These are phyloP conservation scores for Phalangium opilio DNA, from an alignment of 2,888 invertebrate species.

Conservation along the genomic window DNA sequence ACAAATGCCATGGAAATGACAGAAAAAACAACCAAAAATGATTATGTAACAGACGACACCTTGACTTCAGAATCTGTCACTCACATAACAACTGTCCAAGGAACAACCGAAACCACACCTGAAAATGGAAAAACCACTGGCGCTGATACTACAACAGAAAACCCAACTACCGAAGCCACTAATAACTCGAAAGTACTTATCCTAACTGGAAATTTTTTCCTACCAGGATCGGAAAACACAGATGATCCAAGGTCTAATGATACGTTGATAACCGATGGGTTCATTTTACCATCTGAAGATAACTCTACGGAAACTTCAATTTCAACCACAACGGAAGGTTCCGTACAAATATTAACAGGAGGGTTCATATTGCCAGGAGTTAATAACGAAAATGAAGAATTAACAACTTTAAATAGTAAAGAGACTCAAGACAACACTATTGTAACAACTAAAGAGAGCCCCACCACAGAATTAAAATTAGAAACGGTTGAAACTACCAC, in stretches of 20 bases:
- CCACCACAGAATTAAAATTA: background rate
- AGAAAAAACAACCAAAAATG: no score
- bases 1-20: no score
- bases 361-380: slow-evolving; percentile 18
- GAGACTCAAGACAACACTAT: background rate
- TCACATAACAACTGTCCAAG: background rate
- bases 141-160: no score
- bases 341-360: slow-evolving; percentile 16
- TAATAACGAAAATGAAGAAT: no score
- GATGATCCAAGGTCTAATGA: no score
- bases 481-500: background rate
- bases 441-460: background rate
- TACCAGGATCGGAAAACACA: no score
- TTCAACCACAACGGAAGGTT: background rate
- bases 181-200: no score
- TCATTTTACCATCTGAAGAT: slow-evolving; percentile 6
- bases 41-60: no score
- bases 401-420: background rate
- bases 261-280: slow-evolving; percentile 7
- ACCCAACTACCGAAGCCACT: no score
- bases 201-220: no score
- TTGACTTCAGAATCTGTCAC: no score
- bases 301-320: background rate
- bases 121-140: background rate
- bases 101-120: background rate